These are phyloP conservation scores for Leptocoma aspasia DNA, from an alignment of 2,113 vertebrate species.

Conservation along the genomic window DNA sequence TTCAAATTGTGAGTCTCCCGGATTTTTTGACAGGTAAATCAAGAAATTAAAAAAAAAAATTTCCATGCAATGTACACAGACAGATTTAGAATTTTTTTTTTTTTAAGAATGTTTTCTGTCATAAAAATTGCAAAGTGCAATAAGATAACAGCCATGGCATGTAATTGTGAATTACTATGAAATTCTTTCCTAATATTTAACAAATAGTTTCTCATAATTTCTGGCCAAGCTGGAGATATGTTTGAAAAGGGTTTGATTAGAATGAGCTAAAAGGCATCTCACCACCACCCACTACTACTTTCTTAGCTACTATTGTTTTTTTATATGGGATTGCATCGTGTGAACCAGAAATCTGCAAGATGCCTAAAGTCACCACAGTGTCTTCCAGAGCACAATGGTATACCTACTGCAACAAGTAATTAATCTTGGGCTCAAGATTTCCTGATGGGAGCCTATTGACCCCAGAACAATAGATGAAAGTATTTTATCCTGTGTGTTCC, in stretches of 20 bases:
- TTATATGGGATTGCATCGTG: constrained; percentile 28
- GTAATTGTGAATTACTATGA: neutral
- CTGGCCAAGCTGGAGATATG: neutral
- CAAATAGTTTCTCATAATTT: neutral
- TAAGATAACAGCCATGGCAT: neutral
- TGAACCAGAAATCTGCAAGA: constrained; percentile 60
- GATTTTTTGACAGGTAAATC: neutral
- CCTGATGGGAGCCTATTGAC: constrained; percentile 85
- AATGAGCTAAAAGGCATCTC: constrained; percentile 37
- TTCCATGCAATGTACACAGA: neutral
- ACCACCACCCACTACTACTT: constrained; percentile 42
- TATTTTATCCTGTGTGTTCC: constrained; percentile 75
- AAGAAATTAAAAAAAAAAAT: neutral
- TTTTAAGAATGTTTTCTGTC: neutral
- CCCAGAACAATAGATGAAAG: constrained; percentile 87
- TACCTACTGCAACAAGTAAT: constrained; percentile 83
- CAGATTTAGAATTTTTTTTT: neutral
- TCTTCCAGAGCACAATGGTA: constrained; percentile 62
- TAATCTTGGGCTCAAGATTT: constrained; percentile 83
- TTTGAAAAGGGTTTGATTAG: constrained; percentile 11
- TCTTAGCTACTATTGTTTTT: constrained; percentile 20
- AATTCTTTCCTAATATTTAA: constrained; percentile 19
- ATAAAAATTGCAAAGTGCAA: neutral
- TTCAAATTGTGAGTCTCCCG: neutral
- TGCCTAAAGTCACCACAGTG: constrained; percentile 56